A percentile compares a stretch with the other conserved stretches of the same genome.
Evolutionary conservation across 2,797 vertebrate genomes (phyloP).

Genomic region (Chaenodraco wilsoni): DNA sequence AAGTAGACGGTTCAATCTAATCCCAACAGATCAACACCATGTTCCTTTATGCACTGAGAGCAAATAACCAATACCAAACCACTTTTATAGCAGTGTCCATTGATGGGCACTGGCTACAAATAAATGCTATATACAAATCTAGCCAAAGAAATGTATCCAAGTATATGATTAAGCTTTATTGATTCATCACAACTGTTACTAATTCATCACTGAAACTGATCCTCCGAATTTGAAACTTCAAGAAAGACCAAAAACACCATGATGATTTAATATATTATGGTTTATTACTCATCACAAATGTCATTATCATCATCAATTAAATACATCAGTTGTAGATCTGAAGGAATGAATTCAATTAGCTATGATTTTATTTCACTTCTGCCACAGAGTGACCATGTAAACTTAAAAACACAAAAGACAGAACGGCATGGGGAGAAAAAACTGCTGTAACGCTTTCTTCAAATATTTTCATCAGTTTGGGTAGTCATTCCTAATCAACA

Average conservation of each 20-base stretch:
- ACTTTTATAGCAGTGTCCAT: too few relatives aligned
- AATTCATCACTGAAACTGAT: not conserved
- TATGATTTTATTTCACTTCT: constrained; percentile 77
- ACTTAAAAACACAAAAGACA: constrained; percentile 79
- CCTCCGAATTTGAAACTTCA: not conserved
- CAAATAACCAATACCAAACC: not conserved
- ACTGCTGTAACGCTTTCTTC: constrained; percentile 36
- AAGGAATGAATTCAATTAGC: constrained; percentile 83
- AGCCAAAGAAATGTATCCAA: too few relatives aligned
- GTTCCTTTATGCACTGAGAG: not conserved
- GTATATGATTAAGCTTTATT: too few relatives aligned
- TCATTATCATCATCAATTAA: constrained; percentile 83
- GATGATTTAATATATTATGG: constrained; percentile 85
- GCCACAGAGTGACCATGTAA: constrained; percentile 78
- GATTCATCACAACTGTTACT: too few relatives aligned
- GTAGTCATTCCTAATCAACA: constrained; percentile 36
- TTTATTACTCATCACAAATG: constrained; percentile 88
- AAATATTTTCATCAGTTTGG: constrained; percentile 56
- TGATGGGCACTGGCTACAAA: too few relatives aligned
- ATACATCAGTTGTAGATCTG: constrained; percentile 83
- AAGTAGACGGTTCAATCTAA: not conserved
- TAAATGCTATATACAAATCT: too few relatives aligned
- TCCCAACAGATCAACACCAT: not conserved
- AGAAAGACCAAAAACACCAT: constrained; percentile 10
- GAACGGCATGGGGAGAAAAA: constrained; percentile 38